Base-by-base conservation (phyloP, 2,888 invertebrate genomes). In the Eristalis tenax region DNA sequence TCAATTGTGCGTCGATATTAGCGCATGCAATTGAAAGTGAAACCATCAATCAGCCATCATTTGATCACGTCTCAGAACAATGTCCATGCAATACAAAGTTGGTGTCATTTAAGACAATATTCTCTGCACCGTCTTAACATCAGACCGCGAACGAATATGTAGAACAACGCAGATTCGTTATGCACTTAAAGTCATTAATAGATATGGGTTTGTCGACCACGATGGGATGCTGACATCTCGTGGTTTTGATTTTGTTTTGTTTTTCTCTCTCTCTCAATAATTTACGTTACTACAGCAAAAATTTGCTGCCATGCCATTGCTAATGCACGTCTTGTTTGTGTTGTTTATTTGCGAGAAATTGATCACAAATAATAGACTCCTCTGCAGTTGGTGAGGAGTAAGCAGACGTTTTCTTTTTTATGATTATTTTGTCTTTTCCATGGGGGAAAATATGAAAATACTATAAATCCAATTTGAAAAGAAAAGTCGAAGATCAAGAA, bases 171-270 rank as follows among this genome's bases (percentile, higher is more conserved):
- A 68, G 40, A 76, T 59, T 71, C 71, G 56, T 40, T 83, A 32
- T 63, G 68, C 63, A 78, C 66, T 73, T 50, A 68, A 35, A 73
- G 18, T 50, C 63, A 73, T 83, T 77, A 70, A 10, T 6, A 56
- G 10, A 77, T 68, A 68, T 77, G 22, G 83, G 56, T 78, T 64
- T 83, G 57, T 78, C 77, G 83, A 68, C 40, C 78, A 78, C 68
- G 73, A 83, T 83, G 71, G 66, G 66, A 76, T 59, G 71, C 78
- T 83, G 18, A 50, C 50, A 50, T 50, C 18, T 77, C 77, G 71
- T 73, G 73, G 59, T 40, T 73, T 68, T 18, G 68, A 69, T 61
- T 63, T 77, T 65, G 13, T 13, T 38, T 38, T 35, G 38, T 40
- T 65, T 64, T 32, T 61, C 15, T 68, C 13, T 61, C 15, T 68